phyloP scores from a whole-genome alignment of 2,888 invertebrate species.

The Catonia carolina region DNA sequence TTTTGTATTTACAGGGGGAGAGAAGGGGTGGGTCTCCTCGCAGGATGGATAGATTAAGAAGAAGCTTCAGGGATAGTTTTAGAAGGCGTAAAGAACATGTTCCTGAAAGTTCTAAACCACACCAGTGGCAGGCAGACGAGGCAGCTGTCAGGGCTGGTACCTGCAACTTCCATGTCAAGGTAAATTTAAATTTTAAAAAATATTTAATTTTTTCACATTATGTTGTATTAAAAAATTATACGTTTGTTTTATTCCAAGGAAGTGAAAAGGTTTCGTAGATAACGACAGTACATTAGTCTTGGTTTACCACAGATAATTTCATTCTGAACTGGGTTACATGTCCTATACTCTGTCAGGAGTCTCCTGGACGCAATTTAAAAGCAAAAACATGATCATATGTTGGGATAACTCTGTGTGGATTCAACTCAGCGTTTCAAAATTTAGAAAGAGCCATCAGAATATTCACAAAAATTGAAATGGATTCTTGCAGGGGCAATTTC shows the following conservation, averaged over 20 bases:
- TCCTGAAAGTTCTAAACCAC: slow-evolving; percentile 91
- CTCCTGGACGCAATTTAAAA: too few relatives aligned
- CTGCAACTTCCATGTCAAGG: slow-evolving; percentile 95
- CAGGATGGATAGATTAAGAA: slow-evolving; percentile 81
- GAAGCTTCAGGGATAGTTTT: slow-evolving; percentile 90
- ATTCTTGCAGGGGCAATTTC: too few relatives aligned
- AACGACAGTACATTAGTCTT: too few relatives aligned
- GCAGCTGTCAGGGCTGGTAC: slow-evolving; percentile 91
- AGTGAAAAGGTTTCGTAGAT: not conserved
- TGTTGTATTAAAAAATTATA: not conserved
- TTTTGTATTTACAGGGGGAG: slow-evolving; percentile 28
- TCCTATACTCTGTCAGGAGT: too few relatives aligned
- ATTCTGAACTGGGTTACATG: too few relatives aligned
- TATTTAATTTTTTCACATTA: not conserved
- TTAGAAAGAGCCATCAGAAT: too few relatives aligned
- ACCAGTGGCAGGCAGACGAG: slow-evolving; percentile 98
- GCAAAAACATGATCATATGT: too few relatives aligned
- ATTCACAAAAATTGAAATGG: too few relatives aligned
- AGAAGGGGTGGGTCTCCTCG: slow-evolving; percentile 57
- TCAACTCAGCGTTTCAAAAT: too few relatives aligned
- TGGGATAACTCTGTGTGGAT: too few relatives aligned
- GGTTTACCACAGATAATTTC: too few relatives aligned
- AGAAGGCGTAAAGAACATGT: slow-evolving; percentile 82
- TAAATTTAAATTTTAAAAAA: slow-evolving; percentile 38
- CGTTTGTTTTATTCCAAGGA: not conserved